A percentile compares a stretch with the other conserved stretches of the same genome.
Evolutionary conservation across 2,888 invertebrate species (phyloP).

Genomic region (Sphaeridia pumilis): DNA sequence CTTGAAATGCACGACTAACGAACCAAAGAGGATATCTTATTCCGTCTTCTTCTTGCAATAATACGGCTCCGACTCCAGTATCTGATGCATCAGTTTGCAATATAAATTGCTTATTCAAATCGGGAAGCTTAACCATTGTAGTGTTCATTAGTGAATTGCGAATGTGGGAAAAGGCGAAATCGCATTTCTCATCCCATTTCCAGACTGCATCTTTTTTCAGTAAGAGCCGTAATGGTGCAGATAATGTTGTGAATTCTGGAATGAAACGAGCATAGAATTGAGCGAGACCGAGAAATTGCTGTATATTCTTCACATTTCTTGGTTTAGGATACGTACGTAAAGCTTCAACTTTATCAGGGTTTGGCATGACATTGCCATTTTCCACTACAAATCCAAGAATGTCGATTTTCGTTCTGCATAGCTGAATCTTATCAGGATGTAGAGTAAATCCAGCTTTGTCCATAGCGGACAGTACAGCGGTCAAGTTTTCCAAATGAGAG

Average conservation of each 20-base stretch:
- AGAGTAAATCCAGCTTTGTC: conserved; percentile 28
- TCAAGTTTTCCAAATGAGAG: conserved; percentile 19
- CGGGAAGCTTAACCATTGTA: conserved; percentile 30
- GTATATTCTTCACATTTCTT: conserved; percentile 14
- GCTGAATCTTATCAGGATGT: conserved; percentile 33
- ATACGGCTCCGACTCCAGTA: conserved; percentile 35
- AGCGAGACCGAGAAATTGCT: conserved; percentile 20
- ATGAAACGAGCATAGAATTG: conserved; percentile 22
- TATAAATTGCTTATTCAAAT: conserved; percentile 29
- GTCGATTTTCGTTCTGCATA: conserved; percentile 25
- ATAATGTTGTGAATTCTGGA: conserved; percentile 7
- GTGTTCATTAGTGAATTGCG: conserved; percentile 15
- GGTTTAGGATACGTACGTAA: conserved; percentile 21
- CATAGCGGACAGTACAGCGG: conserved; percentile 5
- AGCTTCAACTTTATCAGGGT: conserved; percentile 36
- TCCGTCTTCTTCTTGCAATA: conserved; percentile 34
- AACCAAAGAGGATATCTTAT: conserved; percentile 29
- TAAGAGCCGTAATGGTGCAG: conserved; percentile 18
- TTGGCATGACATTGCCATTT: conserved; percentile 38
- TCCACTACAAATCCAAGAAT: conserved; percentile 39
- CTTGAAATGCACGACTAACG: conserved; percentile 26
- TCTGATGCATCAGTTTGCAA: conserved; percentile 36
- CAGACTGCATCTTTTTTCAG: conserved; percentile 14
- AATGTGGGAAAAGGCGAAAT: conserved; percentile 12
- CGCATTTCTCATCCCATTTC: conserved; percentile 10